Evolutionary conservation across 2,888 invertebrate species (phyloP), one percentile per base, ranked within the genome.

Genomic region (Girardia tigrina): DNA sequence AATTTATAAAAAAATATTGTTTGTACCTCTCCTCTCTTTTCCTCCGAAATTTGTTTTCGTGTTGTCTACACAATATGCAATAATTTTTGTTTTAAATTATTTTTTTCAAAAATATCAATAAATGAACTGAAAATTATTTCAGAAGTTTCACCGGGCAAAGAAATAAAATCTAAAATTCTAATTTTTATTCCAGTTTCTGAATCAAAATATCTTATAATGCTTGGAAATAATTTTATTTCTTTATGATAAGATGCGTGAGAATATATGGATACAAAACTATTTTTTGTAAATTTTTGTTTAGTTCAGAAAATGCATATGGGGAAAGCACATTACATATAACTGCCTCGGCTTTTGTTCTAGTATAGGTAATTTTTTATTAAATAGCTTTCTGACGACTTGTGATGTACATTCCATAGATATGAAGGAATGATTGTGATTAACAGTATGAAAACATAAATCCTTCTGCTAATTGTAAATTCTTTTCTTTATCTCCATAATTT

Each of bases 41-140:
- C 80, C 81, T 26, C 80, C 81, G 75, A 80, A 81, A 26, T 83
- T 79, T 23, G 77, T 74, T 42, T 79, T 79, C 56, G 56, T 29
- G 27, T 78, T 77, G 71, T 0, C 71, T 78, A 28, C 75, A 71
- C 74, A 78, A 69, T 42, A 76, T 20, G 56, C 70, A 16, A 72
- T 42, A 12, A 77, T 76, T 29, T 76, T 78, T 23, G 29, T n/a
- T 28, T 23, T 72, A 26, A 78, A 26, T 42, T 72, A 27, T 72
- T 16, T 27, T 75, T 28, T 74, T 74, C 23, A 12, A 73, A 74
- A 27, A 26, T 27, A 74, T 74, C 74, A 27, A 78, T 72, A 72
- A 76, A 36, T 4, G 28, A 78, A 42, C n/a, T 73, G 42, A 72
- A 70, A 77, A 76, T 78, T 71, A 36, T 78, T 29, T 78, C 72